phyloP scores from a whole-genome alignment of 2,797 vertebrate species.

The Prunella strophiata region DNA sequence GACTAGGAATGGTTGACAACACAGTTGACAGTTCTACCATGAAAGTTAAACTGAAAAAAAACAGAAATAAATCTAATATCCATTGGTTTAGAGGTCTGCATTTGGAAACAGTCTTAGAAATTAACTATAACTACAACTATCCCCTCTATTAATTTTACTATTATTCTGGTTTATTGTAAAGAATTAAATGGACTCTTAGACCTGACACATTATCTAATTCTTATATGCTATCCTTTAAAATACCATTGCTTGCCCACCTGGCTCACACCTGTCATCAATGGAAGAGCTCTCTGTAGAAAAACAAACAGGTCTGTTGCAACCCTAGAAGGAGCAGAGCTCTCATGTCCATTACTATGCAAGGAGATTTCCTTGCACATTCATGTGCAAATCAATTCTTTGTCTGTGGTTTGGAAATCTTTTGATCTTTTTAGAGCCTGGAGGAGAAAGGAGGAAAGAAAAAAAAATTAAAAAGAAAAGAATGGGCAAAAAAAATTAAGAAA shows the following conservation, averaged over 20 bases:
- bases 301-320: not conserved
- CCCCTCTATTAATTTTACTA: not conserved
- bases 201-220: not conserved
- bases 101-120: slow-evolving; percentile 8
- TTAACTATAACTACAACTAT: not conserved
- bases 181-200: not conserved
- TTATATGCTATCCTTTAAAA: not conserved
- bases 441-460: no score
- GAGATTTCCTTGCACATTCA: not conserved
- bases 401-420: not conserved
- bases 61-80: slow-evolving; percentile 25
- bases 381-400: not conserved
- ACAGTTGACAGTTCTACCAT: not conserved
- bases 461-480: not conserved
- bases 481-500: no score
- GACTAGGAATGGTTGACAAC: not conserved
- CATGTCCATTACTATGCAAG: not conserved
- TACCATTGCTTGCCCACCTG: not conserved
- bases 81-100: not conserved
- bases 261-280: not conserved
- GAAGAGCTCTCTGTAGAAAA: not conserved
- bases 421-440: not conserved
- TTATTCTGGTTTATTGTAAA: not conserved
- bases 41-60: slow-evolving; percentile 36
- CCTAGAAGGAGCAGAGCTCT: not conserved